Conservation (phyloP, 2,888 invertebrate genomes). For the Minunthozetes semirufus region DNA sequence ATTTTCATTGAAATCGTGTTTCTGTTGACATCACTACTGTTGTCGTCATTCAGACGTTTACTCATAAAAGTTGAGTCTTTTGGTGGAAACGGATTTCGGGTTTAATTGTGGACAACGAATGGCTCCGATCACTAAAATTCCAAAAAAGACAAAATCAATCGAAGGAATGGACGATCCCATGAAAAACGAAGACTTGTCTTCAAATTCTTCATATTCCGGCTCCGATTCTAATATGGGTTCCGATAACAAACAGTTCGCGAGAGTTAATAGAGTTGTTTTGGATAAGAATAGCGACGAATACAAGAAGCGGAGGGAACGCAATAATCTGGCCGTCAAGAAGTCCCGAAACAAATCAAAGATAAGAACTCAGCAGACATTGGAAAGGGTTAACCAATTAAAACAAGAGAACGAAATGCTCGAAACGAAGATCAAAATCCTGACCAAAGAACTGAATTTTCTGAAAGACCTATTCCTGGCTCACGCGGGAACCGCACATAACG, state of each 20-base stretch:
- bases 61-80: not conserved
- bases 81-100: not conserved
- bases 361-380: constrained; percentile 67
- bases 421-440: constrained; percentile 71
- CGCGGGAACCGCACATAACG: constrained; percentile 56
- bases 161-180: not conserved
- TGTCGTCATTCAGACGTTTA: not conserved
- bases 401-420: constrained; percentile 71
- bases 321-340: constrained; percentile 76
- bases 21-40: not conserved
- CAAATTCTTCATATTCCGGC: constrained; percentile 11
- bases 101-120: not conserved
- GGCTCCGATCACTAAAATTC: constrained; percentile 22
- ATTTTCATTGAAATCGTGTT: too few species aligned
- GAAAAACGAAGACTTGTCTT: not conserved
- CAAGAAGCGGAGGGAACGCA: constrained; percentile 64
- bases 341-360: constrained; percentile 63
- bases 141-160: not conserved
- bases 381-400: constrained; percentile 65
- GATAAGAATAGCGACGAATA: constrained; percentile 58
- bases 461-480: constrained; percentile 74
- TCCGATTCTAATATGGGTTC: not conserved
- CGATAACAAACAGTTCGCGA: constrained; percentile 30
- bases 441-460: constrained; percentile 68
- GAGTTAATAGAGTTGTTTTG: constrained; percentile 38